A percentile compares a stretch with the other conserved stretches of the same genome.
phyloP scores from a whole-genome alignment of 2,888 invertebrate genomes.

The Autographa gamma region DNA sequence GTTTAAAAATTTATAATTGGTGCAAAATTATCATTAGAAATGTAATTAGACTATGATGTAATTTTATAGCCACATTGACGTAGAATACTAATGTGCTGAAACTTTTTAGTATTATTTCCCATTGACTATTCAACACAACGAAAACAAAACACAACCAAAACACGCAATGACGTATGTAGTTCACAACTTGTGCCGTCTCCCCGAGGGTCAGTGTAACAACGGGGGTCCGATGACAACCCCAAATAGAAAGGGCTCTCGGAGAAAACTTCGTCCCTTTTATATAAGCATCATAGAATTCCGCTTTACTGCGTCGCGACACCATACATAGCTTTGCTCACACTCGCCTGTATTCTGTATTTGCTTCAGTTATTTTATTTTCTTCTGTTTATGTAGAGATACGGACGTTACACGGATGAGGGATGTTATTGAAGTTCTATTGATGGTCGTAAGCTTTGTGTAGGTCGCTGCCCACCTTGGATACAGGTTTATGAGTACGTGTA shows the following conservation, averaged over 20 bases:
- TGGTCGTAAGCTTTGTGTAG: slow-evolving; percentile 25
- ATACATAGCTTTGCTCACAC: slow-evolving; percentile 66
- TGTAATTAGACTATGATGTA: too few relatives aligned
- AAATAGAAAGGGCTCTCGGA: slow-evolving; percentile 82
- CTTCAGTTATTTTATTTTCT: slow-evolving; percentile 54
- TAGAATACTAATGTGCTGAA: too few relatives aligned
- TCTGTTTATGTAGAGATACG: slow-evolving; percentile 47
- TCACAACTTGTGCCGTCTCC: slow-evolving; percentile 71
- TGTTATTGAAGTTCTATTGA: slow-evolving; percentile 45
- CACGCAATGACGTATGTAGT: slow-evolving; percentile 47
- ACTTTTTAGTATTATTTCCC: neutral
- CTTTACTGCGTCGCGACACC: slow-evolving; percentile 70
- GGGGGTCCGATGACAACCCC: slow-evolving; percentile 84
- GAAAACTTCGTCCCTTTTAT: slow-evolving; percentile 74
- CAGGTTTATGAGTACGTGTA: too few relatives aligned
- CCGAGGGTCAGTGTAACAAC: slow-evolving; percentile 81
- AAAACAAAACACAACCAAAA: slow-evolving; percentile 24
- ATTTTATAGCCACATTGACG: too few relatives aligned
- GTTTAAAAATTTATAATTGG: neutral
- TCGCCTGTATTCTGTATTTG: slow-evolving; percentile 34
- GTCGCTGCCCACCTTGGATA: neutral
- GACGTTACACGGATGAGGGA: slow-evolving; percentile 41
- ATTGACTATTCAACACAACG: neutral
- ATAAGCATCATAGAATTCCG: slow-evolving; percentile 81
- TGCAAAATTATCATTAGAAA: too few relatives aligned